phyloP scores from a whole-genome alignment of 2,113 vertebrate genomes.

The Mormyrus iriodes region DNA sequence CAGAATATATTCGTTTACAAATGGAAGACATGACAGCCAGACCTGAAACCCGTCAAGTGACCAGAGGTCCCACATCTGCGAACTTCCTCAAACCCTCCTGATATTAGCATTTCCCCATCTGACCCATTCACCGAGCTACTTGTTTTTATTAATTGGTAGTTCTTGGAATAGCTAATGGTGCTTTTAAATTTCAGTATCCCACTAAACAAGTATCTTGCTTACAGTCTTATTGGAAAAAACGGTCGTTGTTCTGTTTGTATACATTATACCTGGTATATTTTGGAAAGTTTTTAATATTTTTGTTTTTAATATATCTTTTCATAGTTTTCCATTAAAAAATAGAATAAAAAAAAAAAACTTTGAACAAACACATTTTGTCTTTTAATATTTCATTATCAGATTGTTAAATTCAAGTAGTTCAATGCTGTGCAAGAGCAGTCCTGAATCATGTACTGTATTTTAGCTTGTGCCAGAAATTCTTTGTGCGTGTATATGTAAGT shows the following conservation, averaged over 20 bases:
- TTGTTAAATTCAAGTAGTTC: not conserved
- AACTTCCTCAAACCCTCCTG: too few species aligned
- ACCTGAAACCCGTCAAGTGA: constrained; percentile 53
- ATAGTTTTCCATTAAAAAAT: constrained; percentile 25
- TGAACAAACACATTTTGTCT: not conserved
- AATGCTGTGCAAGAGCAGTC: not conserved
- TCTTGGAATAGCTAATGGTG: not conserved
- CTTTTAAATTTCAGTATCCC: not conserved
- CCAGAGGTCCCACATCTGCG: constrained; percentile 22
- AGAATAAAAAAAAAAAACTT: not conserved
- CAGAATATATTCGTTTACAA: not conserved
- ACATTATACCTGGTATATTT: constrained; percentile 13
- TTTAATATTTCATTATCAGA: not conserved
- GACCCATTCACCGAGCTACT: not conserved
- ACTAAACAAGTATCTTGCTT: not conserved
- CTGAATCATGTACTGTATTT: not conserved
- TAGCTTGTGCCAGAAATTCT: not conserved
- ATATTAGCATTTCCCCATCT: not conserved
- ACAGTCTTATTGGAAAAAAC: constrained; percentile 1
- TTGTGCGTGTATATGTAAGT: not conserved
- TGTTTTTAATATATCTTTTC: constrained; percentile 36
- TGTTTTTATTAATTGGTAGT: not conserved
- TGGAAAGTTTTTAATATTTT: constrained; percentile 48
- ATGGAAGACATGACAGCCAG: constrained; percentile 22
- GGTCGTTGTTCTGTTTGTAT: constrained; percentile 27